Evolutionary conservation across 2,113 vertebrate genomes (phyloP).

Genomic region (Megaptera novaeangliae): DNA sequence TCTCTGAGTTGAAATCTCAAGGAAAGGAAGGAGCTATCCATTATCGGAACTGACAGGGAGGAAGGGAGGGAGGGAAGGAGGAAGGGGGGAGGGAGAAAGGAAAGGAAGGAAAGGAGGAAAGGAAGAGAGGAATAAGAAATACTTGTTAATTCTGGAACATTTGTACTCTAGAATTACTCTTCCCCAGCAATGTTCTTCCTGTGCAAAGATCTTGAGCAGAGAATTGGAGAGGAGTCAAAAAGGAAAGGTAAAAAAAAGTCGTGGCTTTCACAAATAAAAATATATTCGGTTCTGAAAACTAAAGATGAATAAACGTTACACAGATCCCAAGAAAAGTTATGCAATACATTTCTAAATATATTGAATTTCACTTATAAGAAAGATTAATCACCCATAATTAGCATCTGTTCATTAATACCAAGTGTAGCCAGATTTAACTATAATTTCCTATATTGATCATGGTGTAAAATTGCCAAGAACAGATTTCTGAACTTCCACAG

Average conservation of each 20-base stretch:
- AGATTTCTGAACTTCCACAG: neutral
- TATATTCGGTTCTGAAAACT: neutral
- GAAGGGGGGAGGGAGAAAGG: rapidly evolving
- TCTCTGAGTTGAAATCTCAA: neutral
- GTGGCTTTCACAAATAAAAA: neutral
- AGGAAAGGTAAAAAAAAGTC: neutral
- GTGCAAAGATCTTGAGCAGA: neutral
- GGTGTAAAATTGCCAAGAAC: neutral
- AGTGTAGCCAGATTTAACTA: neutral
- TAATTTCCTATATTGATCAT: neutral
- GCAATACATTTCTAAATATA: neutral
- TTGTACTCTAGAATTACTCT: neutral
- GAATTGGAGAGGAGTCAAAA: neutral
- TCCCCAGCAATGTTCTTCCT: neutral
- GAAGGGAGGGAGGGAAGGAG: neutral
- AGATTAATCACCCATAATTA: neutral
- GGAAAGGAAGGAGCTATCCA: neutral
- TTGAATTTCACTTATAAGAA: neutral
- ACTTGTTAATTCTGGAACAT: neutral
- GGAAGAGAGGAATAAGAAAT: neutral
- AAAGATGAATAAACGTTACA: neutral
- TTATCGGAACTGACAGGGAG: neutral
- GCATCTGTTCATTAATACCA: slow-evolving; percentile 11
- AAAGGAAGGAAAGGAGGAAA: neutral
- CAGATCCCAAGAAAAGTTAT: neutral